Conservation (phyloP, 2,113 vertebrate species). For the Camelus dromedarius region DNA sequence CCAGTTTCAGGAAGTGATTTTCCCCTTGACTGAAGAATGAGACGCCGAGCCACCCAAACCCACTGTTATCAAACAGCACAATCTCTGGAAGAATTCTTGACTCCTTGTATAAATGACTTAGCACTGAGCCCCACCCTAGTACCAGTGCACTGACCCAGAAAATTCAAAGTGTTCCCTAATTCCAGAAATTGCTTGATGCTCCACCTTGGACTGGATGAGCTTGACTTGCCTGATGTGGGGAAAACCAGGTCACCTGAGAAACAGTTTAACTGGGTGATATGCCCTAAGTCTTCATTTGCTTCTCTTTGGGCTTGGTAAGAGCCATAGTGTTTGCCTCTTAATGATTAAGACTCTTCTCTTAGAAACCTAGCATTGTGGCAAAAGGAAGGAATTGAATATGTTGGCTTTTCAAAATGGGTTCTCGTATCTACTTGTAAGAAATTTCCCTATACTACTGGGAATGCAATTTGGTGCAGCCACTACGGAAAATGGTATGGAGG, state of each 20-base stretch:
- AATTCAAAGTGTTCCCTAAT: background rate
- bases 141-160: conserved; percentile 35
- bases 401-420: background rate
- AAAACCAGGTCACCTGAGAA: conserved; percentile 6
- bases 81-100: conserved; percentile 33
- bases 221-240: background rate
- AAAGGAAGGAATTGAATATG: background rate
- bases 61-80: background rate
- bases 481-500: too few species aligned
- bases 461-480: too few species aligned
- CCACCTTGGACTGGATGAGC: conserved; percentile 26
- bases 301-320: background rate
- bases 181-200: conserved; percentile 37
- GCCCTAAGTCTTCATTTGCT: background rate
- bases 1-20: conserved; percentile 17
- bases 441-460: background rate
- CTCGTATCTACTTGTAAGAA: conserved; percentile 17
- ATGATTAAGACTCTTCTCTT: conserved; percentile 26
- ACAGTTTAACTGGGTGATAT: background rate
- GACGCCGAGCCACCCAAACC: background rate
- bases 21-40: background rate
- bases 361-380: background rate
- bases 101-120: conserved; percentile 22
- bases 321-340: background rate
- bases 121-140: conserved; percentile 14